These are phyloP conservation scores for Caenorhabditis virilis DNA, from an alignment of 2,888 invertebrate genomes.

Conservation along the genomic window DNA sequence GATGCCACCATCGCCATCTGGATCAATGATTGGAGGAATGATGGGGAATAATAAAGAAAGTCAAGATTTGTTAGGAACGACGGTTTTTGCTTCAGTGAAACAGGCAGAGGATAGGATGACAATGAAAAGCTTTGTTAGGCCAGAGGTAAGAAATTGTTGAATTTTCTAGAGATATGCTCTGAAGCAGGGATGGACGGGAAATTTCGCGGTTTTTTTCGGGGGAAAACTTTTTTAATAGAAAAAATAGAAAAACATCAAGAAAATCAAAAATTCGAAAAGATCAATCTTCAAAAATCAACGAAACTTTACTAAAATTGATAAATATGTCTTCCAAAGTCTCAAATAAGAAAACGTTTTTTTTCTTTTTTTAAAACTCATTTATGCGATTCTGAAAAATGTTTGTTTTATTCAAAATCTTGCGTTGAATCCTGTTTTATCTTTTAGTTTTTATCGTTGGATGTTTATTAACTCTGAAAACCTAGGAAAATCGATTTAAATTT, in stretches of 20 bases:
- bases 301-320: no score
- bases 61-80: conserved; percentile 53
- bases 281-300: no score
- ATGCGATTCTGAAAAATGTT: no score
- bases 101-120: conserved; percentile 36
- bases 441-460: no score
- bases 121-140: conserved; percentile 23
- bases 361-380: no score
- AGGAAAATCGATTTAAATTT: not conserved
- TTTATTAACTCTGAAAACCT: no score
- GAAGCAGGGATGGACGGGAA: not conserved
- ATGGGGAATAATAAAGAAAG: conserved; percentile 9
- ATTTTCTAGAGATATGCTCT: no score
- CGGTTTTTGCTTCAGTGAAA: conserved; percentile 53
- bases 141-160: conserved; percentile 10
- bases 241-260: conserved; percentile 1
- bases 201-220: not conserved
- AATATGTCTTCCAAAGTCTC: no score
- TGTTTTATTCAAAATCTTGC: no score
- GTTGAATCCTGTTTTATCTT: no score
- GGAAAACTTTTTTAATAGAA: not conserved
- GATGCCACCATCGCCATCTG: conserved; percentile 29
- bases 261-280: no score
- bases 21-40: conserved; percentile 8
- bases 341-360: no score